These are phyloP conservation scores for Trachurus trachurus DNA, from an alignment of 2,797 vertebrate species.

Conservation along the genomic window DNA sequence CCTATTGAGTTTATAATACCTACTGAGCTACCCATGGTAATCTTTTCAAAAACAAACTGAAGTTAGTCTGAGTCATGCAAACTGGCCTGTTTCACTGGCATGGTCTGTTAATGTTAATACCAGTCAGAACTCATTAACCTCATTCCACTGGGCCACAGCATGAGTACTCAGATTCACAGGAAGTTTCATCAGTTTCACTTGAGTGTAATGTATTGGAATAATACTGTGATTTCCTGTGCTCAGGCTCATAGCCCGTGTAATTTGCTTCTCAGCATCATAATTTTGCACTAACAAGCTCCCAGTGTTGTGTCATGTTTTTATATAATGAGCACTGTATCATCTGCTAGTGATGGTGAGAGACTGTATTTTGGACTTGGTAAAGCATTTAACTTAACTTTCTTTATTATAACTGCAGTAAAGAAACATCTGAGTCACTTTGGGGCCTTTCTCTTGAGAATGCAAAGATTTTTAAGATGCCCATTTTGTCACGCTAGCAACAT, in stretches of 20 bases:
- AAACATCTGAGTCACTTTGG: background rate
- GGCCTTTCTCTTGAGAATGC: background rate
- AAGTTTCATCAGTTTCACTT: conserved; percentile 56
- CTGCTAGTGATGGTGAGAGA: conserved; percentile 27
- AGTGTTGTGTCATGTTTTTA: conserved; percentile 58
- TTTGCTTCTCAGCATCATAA: conserved; percentile 58
- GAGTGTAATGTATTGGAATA: conserved; percentile 59
- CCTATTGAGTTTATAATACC: conserved; percentile 47
- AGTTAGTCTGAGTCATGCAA: conserved; percentile 65
- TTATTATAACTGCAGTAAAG: background rate
- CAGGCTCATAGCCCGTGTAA: conserved; percentile 45
- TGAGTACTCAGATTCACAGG: conserved; percentile 61
- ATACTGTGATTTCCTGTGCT: conserved; percentile 56
- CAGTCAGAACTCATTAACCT: conserved; percentile 69
- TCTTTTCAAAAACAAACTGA: conserved; percentile 49
- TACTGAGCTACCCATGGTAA: conserved; percentile 48
- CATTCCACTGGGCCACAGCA: conserved; percentile 51
- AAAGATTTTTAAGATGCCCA: background rate
- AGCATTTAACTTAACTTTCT: conserved; percentile 11
- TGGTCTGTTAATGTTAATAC: conserved; percentile 58
- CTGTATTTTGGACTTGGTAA: conserved; percentile 21
- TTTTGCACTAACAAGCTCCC: conserved; percentile 55
- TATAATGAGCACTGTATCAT: conserved; percentile 24
- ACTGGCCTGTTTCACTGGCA: conserved; percentile 43
- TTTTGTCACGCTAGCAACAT: background rate